These are phyloP conservation scores for Phasia obesa DNA, from an alignment of 2,888 invertebrate genomes.

Conservation along the genomic window DNA sequence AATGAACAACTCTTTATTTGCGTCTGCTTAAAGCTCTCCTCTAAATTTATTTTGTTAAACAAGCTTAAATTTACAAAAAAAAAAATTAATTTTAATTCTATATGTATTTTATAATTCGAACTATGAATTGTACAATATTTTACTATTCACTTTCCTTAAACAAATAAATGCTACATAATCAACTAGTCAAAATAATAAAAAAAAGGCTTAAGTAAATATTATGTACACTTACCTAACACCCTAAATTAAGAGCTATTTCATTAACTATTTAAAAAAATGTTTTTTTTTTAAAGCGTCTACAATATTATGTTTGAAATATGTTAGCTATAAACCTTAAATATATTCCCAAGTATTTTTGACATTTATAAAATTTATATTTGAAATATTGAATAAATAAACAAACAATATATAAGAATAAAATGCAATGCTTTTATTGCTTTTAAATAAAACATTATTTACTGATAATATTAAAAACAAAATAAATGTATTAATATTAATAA, in stretches of 20 bases:
- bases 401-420: slow-evolving; percentile 14
- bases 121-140: slow-evolving; percentile 4
- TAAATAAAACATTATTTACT: slow-evolving; percentile 74
- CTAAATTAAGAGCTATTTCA: background rate
- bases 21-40: slow-evolving; percentile 33
- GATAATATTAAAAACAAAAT: slow-evolving; percentile 52
- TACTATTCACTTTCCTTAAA: slow-evolving; percentile 19
- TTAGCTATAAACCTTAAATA: background rate
- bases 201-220: background rate
- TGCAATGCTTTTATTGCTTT: slow-evolving; percentile 77
- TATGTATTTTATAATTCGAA: slow-evolving; percentile 24
- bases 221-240: background rate
- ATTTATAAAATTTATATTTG: slow-evolving; percentile 6
- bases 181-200: slow-evolving; percentile 26
- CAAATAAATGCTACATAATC: background rate
- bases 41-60: background rate
- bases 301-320: slow-evolving; percentile 7
- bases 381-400: background rate
- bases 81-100: slow-evolving; percentile 48
- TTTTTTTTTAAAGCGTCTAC: slow-evolving; percentile 11
- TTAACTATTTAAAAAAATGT: background rate
- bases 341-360: background rate
- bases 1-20: background rate
- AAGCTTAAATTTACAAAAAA: background rate
- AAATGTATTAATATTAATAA: slow-evolving; percentile 62